Evolutionary conservation across 2,797 vertebrate genomes (phyloP), one percentile per base, ranked within the genome.

Genomic region (Cryptoblepharus egeriae): DNA sequence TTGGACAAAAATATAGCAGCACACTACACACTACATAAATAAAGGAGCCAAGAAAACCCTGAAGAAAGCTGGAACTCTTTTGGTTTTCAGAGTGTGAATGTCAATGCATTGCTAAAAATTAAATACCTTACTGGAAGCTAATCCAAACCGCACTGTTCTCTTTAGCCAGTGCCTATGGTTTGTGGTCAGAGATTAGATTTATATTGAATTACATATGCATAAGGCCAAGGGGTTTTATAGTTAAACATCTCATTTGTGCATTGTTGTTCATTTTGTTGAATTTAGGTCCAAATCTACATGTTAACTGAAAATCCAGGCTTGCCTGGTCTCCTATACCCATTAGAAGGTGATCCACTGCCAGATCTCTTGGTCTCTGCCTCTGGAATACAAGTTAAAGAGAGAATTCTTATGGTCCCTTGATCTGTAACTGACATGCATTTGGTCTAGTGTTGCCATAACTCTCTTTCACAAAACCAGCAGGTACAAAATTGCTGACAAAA

Each of bases 61-160:
- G 35, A 0, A 3, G 63, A 86, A 82, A 13, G 42, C 86, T 42
- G 63, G 75, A 22, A 77, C 75, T 68, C 83, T 85, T 79, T 77
- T 79, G 84, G 79, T 79, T 76, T 88, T 77, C 64, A 71, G 70
- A 87, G 84, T 83, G 79, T 70, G 84, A 86, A 81, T 67, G n/a
- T 82, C 88, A 45, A 75, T 24, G 26, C n/a, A 6, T 24, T 79
- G 61, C 83, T 84, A 90, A 86, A 91, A 91, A 82, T 88, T 85
- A 90, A 91, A 89, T 80, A 64, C 52, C 81, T 75, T 82, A 80
- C 82, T 85, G 55, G 64, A 80, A 88, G 91, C 71, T 8, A 87
- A 87, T 57, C 83, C 82, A 92, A 88, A 87, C 79, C 58, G 70
- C 52, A 42, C 57, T 81, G 10, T 11, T 88, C 86, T 92, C 55